Conservation (phyloP, 2,113 vertebrate species). For the Pithys albifrons region DNA sequence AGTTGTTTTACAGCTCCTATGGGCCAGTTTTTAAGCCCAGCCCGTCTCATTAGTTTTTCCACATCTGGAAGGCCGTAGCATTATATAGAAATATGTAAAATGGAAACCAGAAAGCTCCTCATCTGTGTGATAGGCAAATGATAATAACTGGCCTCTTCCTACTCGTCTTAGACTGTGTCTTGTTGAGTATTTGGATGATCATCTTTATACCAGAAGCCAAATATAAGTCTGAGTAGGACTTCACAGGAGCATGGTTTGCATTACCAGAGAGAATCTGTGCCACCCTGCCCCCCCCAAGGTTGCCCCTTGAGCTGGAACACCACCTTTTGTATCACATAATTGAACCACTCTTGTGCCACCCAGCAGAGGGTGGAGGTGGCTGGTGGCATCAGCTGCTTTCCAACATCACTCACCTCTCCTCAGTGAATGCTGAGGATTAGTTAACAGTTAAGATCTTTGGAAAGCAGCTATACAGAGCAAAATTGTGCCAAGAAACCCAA, state of each 20-base stretch:
- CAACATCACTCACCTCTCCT: background rate
- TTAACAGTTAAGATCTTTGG: background rate
- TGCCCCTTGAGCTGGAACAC: background rate
- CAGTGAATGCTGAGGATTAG: rapidly evolving
- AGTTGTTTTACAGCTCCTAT: background rate
- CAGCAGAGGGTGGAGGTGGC: background rate
- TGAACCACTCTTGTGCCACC: background rate
- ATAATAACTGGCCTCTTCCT: background rate
- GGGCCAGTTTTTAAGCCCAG: background rate
- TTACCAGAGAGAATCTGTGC: background rate
- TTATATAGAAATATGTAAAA: background rate
- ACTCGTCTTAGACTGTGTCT: background rate
- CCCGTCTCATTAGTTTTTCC: background rate
- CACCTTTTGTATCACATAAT: background rate
- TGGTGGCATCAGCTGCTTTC: background rate
- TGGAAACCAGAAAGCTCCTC: background rate
- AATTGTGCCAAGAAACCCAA: background rate
- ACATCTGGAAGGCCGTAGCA: background rate
- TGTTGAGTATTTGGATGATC: rapidly evolving
- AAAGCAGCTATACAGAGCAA: background rate
- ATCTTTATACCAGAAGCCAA: background rate
- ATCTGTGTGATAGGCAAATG: background rate
- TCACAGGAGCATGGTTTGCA: background rate
- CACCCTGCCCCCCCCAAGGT: background rate
- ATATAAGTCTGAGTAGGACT: background rate